Base-by-base conservation (phyloP, 2,888 invertebrate genomes). In the Zonitis immaculata region DNA sequence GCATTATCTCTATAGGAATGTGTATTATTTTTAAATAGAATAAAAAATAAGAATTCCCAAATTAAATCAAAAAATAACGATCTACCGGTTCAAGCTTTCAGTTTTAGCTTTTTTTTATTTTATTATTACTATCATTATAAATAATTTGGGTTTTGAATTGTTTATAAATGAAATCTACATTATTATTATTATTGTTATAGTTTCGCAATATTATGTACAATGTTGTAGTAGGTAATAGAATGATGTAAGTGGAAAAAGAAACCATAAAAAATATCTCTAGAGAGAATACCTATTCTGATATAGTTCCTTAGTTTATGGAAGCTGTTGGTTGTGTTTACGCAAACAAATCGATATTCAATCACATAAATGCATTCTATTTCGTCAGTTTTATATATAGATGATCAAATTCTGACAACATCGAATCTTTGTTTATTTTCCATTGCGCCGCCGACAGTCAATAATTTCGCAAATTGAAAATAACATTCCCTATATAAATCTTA, bases 311-410 rank as follows among this genome's bases (percentile, higher is more conserved):
- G 39, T 39, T 39, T 39, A 20, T 39, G 39, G 39, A 39, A 39
- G 39, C 39, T 39, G 56, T 58, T 63, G 57, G 57, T 63, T 60
- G 59, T 66, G 63, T 67, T 69, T 68, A 65, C 67, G 61, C 65
- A 70, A 66, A 62, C 66, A 66, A 71, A 71, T 72, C 72, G 71
- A 72, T 72, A 72, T 69, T 70, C 70, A 72, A 72, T 72, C 70
- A 68, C 64, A 62, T 65, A 70, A 70, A 69, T 70, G 72, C 69
- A 68, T 66, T 66, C 61, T 56, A 63, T 66, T 66, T 65, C 65
- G 63, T 64, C 66, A 64, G 58, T 59, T 59, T 59, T 35, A 62
- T 59, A 64, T 63, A 63, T 63, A 64, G 61, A 63, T 66, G 64
- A 66, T 66, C 65, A 66, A 66, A 65, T 66, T 60, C 57, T 59